phyloP scores from a whole-genome alignment of 2,113 vertebrate genomes.

The Rhombomys opimus region DNA sequence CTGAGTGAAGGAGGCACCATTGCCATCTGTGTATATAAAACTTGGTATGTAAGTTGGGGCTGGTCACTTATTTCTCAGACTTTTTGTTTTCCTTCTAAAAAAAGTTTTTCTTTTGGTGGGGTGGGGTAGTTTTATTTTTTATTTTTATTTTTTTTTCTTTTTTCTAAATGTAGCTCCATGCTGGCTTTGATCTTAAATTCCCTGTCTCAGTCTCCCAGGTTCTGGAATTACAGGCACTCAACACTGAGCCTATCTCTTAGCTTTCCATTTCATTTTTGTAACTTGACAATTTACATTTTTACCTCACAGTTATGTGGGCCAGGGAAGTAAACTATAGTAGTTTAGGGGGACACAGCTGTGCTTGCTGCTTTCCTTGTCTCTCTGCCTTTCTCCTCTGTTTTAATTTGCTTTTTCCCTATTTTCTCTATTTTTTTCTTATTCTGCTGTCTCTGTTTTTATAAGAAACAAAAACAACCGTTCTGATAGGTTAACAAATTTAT shows the following conservation, averaged over 20 bases:
- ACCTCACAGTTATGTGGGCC: not conserved
- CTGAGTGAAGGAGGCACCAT: not conserved
- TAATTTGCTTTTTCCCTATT: not conserved
- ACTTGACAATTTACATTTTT: not conserved
- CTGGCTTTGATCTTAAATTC: not conserved
- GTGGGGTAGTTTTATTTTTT: not conserved
- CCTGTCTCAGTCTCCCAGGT: not conserved
- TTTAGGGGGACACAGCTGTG: not conserved
- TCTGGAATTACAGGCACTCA: not conserved
- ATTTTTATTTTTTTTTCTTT: not conserved
- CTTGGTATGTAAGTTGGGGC: slow-evolving; percentile 7
- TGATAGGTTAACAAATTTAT: not conserved
- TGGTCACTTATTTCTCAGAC: slow-evolving; percentile 5
- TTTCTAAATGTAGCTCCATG: not conserved
- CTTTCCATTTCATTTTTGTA: slow-evolving; percentile 18
- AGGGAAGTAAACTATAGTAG: not conserved
- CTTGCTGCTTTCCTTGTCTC: not conserved
- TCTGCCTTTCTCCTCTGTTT: not conserved
- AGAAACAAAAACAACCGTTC: not conserved
- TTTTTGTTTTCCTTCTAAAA: not conserved
- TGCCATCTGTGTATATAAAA: not conserved
- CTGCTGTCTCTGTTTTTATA: not conserved
- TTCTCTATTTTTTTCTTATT: not conserved
- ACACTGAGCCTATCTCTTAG: not conserved
- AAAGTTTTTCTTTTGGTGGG: not conserved